A percentile compares a stretch with the other conserved stretches of the same genome.
phyloP scores from a whole-genome alignment of 2,888 invertebrate species.

The Lycia hirtaria region DNA sequence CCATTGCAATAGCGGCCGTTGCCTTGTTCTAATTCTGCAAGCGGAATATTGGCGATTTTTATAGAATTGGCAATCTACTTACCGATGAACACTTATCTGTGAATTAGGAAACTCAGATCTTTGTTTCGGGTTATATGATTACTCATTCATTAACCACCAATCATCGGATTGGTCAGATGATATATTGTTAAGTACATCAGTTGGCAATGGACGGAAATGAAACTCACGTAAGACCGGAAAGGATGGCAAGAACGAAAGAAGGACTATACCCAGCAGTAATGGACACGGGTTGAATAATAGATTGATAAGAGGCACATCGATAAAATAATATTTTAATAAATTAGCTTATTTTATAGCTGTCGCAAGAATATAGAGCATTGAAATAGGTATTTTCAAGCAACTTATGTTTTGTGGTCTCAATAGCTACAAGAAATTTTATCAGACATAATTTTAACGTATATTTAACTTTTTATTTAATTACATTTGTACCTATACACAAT shows the following conservation, averaged over 20 bases:
- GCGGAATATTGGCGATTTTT: constrained; percentile 59
- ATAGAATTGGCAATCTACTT: constrained; percentile 47
- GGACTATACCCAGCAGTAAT: no score
- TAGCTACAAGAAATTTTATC: no score
- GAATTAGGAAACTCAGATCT: constrained; percentile 38
- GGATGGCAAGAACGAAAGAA: no score
- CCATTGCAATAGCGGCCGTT: constrained; percentile 50
- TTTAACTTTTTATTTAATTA: no score
- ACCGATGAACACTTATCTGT: constrained; percentile 28
- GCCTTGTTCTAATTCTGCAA: constrained; percentile 63
- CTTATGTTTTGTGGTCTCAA: neutral
- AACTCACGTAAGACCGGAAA: no score
- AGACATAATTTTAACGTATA: no score
- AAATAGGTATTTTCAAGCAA: neutral
- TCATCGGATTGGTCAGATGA: no score
- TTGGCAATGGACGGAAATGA: no score
- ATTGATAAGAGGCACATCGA: no score
- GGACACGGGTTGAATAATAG: no score
- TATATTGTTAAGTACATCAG: neutral
- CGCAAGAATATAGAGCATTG: neutral
- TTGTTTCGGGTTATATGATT: constrained; percentile 26
- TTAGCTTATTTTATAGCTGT: neutral
- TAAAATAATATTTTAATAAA: no score
- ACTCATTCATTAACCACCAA: constrained; percentile 17
- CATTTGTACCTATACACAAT: no score